Evolutionary conservation across 1,140 invertebrate genomes (phyloP).

Genomic region (Druon quercuslanigerum): DNA sequence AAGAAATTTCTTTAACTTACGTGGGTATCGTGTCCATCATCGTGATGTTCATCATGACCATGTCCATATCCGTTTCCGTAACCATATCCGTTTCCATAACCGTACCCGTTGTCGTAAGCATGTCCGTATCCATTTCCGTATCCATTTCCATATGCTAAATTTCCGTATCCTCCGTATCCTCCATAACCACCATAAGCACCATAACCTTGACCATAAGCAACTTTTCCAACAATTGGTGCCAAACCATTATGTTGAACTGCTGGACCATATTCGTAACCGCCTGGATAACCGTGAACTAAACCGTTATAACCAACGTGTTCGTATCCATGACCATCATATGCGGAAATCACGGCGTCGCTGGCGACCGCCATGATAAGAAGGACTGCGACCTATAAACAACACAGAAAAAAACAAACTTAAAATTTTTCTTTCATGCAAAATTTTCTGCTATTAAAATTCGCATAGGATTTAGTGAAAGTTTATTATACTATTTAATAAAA

Average conservation of each 20-base stretch:
- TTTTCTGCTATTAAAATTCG: too few relatives aligned
- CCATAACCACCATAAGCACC: conserved; percentile 33
- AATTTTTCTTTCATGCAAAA: too few relatives aligned
- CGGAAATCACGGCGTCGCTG: conserved; percentile 56
- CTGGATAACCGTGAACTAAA: conserved; percentile 27
- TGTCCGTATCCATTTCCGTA: conserved; percentile 48
- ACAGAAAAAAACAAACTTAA: too few relatives aligned
- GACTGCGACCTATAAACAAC: conserved; percentile 49
- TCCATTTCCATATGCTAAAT: neutral
- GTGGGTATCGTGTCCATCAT: conserved; percentile 49
- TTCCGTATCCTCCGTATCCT: conserved; percentile 39
- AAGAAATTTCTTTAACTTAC: conserved; percentile 40
- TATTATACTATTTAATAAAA: too few relatives aligned
- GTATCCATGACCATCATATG: conserved; percentile 46
- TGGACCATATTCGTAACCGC: conserved; percentile 23
- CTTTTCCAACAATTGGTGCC: conserved; percentile 44
- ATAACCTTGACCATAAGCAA: conserved; percentile 45
- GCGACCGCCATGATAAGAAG: conserved; percentile 52
- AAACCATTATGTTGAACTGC: conserved; percentile 40
- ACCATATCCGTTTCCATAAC: conserved; percentile 47
- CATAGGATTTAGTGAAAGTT: too few relatives aligned
- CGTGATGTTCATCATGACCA: conserved; percentile 48
- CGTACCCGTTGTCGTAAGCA: conserved; percentile 43
- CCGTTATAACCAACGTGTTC: conserved; percentile 32
- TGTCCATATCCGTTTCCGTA: neutral